phyloP scores from a whole-genome alignment of 2,113 vertebrate genomes.

The Fulmarus glacialis region DNA sequence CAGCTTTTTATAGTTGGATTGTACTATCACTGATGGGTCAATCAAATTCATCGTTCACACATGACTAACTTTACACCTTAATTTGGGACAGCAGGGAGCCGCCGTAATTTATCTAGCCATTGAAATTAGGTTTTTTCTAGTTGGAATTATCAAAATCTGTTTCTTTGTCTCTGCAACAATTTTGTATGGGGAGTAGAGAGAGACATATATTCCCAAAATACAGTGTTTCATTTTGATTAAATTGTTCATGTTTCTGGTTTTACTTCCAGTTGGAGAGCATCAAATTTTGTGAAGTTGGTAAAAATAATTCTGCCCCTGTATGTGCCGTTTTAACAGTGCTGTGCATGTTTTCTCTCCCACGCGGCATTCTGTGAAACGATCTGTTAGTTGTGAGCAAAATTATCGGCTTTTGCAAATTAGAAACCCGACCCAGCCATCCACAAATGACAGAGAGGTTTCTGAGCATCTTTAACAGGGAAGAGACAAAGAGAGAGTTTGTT shows the following conservation, averaged over 20 bases:
- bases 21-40: background rate
- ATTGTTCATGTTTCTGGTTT: background rate
- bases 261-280: background rate
- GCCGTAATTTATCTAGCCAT: background rate
- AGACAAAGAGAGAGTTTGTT: background rate
- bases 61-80: background rate
- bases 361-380: background rate
- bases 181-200: background rate
- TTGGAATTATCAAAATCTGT: background rate
- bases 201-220: background rate
- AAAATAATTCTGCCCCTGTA: slow-evolving; percentile 19
- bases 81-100: background rate
- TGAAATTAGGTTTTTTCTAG: background rate
- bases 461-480: background rate
- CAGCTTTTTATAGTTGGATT: background rate
- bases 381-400: background rate
- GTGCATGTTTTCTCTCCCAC: slow-evolving; percentile 21
- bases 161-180: background rate
- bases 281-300: background rate
- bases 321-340: background rate
- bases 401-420: background rate
- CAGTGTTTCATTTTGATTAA: background rate
- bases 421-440: background rate
- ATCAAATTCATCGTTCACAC: background rate
- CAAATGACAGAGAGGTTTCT: slow-evolving; percentile 8